phyloP scores from a whole-genome alignment of 2,113 vertebrate genomes.

The Polypterus senegalus region DNA sequence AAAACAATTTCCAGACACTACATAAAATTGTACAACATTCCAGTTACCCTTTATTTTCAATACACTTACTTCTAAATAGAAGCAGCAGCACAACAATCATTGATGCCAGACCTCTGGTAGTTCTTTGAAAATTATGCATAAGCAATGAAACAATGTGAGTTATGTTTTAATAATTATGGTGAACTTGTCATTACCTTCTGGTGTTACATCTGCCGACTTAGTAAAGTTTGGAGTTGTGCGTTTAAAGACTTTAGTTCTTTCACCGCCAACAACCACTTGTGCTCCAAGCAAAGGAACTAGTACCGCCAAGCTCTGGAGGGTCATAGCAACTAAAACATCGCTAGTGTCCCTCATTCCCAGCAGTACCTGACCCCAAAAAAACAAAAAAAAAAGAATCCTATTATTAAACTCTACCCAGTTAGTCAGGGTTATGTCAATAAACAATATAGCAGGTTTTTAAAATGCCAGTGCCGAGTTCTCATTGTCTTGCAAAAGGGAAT shows the following conservation, averaged over 20 bases:
- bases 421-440: no score
- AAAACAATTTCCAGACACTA: no score
- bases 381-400: background rate
- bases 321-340: conserved; percentile 74
- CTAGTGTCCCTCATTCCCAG: conserved; percentile 86
- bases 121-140: no score
- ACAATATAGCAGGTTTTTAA: background rate
- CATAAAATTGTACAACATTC: no score
- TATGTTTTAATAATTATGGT: no score
- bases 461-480: no score
- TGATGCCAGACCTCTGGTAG: no score
- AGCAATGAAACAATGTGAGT: no score
- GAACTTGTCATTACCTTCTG: conserved; percentile 60
- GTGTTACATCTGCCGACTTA: conserved; percentile 70
- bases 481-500: no score
- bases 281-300: conserved; percentile 87
- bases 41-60: no score
- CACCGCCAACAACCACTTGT: conserved; percentile 87
- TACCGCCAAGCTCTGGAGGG: conserved; percentile 78
- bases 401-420: background rate
- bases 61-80: no score
- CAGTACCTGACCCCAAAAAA: conserved; percentile 55
- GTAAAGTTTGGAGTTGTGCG: conserved; percentile 80
- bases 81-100: no score
- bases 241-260: conserved; percentile 89